Percentiles rank a stretch among this genome's conserved stretches.
Conservation (phyloP, 1,140 invertebrate genomes). For the Palaemon carinicauda region DNA sequence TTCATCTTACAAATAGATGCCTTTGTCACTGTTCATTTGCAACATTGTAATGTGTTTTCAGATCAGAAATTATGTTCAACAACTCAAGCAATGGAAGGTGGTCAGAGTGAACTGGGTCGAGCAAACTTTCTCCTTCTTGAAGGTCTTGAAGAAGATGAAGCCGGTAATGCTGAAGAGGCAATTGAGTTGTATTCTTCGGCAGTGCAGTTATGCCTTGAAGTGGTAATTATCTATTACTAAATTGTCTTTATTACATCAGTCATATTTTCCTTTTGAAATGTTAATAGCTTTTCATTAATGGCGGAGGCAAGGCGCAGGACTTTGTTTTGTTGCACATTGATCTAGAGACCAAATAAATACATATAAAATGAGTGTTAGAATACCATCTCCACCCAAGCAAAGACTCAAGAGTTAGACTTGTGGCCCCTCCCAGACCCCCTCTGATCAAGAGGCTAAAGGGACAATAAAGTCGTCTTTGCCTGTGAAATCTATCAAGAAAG, state of each 20-base stretch:
- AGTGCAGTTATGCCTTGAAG: slow-evolving; percentile 82
- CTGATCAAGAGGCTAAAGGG: too few relatives aligned
- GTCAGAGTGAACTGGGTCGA: slow-evolving; percentile 70
- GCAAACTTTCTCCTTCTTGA: slow-evolving; percentile 86
- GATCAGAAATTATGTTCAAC: slow-evolving; percentile 10
- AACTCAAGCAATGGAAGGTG: slow-evolving; percentile 57
- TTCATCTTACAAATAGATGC: background rate
- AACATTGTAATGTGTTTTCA: background rate
- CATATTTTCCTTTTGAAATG: background rate
- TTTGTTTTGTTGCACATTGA: too few relatives aligned
- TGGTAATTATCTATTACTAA: slow-evolving; percentile 68
- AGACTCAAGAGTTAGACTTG: too few relatives aligned
- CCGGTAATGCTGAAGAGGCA: slow-evolving; percentile 77
- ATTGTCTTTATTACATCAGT: slow-evolving; percentile 43
- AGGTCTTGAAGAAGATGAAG: slow-evolving; percentile 87
- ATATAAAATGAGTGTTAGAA: too few relatives aligned
- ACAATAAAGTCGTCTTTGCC: too few relatives aligned
- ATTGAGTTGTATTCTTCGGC: slow-evolving; percentile 86
- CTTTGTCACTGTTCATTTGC: background rate
- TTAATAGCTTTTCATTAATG: too few relatives aligned
- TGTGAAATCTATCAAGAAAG: too few relatives aligned
- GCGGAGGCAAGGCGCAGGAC: too few relatives aligned
- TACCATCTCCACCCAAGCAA: too few relatives aligned
- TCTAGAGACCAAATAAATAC: too few relatives aligned
- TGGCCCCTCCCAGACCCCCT: too few relatives aligned